Evolutionary conservation across 2,888 invertebrate species (phyloP).

Genomic region (Thalpophila matura): DNA sequence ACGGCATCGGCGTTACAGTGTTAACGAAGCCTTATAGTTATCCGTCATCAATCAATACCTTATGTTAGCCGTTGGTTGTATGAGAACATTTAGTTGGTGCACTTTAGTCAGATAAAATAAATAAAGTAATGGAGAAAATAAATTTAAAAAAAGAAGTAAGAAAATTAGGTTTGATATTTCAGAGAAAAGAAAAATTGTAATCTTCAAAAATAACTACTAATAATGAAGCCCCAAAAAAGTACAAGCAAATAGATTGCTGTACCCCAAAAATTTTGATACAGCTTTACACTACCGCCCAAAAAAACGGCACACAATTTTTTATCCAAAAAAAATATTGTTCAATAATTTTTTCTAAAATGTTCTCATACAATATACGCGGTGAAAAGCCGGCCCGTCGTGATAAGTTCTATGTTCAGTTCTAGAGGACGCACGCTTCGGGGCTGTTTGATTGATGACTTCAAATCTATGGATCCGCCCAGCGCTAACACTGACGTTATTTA

Average conservation of each 20-base stretch:
- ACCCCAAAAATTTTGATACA: background rate
- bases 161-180: too few species aligned
- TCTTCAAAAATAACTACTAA: background rate
- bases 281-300: constrained; percentile 17
- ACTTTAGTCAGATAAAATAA: background rate
- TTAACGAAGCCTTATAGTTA: constrained; percentile 80
- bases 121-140: background rate
- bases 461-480: constrained; percentile 88
- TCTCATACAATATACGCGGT: constrained; percentile 63
- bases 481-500: constrained; percentile 46
- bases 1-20: constrained; percentile 77
- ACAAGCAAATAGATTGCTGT: fast-evolving
- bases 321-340: background rate
- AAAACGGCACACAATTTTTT: background rate
- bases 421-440: constrained; percentile 85
- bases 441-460: constrained; percentile 90
- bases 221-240: background rate
- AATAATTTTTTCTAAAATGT: constrained; percentile 50
- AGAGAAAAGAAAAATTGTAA: background rate
- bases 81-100: constrained; percentile 69
- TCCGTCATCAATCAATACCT: constrained; percentile 90
- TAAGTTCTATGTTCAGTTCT: constrained; percentile 87
- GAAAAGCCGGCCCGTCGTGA: constrained; percentile 86
- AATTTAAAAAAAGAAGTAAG: background rate
- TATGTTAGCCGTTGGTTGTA: constrained; percentile 63